phyloP scores from a whole-genome alignment of 1,140 invertebrate species.

The Heterodera schachtii region DNA sequence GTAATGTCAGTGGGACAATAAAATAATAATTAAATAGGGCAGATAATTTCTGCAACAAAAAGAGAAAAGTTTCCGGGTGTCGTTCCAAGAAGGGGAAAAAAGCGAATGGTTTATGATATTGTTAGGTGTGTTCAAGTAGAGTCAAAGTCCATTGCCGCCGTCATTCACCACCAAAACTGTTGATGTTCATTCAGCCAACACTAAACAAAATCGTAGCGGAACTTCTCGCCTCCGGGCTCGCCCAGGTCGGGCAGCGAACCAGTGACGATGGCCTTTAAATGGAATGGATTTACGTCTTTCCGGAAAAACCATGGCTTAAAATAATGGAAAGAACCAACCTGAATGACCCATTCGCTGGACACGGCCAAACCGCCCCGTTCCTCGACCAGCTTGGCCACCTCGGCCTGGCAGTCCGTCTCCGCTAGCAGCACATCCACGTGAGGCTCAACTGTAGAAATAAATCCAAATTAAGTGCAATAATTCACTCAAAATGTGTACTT shows the following conservation, averaged over 20 bases:
- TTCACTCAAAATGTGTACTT: constrained; percentile 19
- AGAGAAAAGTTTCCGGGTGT: too few species aligned
- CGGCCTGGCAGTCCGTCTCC: constrained; percentile 38
- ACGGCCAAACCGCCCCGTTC: constrained; percentile 39
- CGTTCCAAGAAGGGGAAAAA: constrained; percentile 8
- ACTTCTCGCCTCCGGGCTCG: constrained; percentile 14
- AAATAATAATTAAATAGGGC: too few species aligned
- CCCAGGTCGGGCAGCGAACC: constrained; percentile 42
- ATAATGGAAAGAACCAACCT: constrained; percentile 33
- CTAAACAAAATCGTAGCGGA: constrained; percentile 28
- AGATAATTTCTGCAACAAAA: too few species aligned
- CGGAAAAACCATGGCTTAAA: constrained; percentile 29
- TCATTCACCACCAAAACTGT: too few species aligned
- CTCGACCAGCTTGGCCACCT: constrained; percentile 36
- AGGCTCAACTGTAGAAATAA: constrained; percentile 13
- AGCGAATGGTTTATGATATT: not conserved
- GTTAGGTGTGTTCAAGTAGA: too few species aligned
- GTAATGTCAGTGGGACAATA: too few species aligned
- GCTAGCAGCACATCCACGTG: constrained; percentile 52
- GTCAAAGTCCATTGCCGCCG: not conserved
- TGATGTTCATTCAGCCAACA: too few species aligned
- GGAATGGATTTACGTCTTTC: not conserved
- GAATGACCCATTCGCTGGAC: constrained; percentile 60
- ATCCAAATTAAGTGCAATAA: not conserved
- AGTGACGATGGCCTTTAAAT: constrained; percentile 53